phyloP scores from a whole-genome alignment of 2,888 invertebrate species.

The Drosophila maculinotata region DNA sequence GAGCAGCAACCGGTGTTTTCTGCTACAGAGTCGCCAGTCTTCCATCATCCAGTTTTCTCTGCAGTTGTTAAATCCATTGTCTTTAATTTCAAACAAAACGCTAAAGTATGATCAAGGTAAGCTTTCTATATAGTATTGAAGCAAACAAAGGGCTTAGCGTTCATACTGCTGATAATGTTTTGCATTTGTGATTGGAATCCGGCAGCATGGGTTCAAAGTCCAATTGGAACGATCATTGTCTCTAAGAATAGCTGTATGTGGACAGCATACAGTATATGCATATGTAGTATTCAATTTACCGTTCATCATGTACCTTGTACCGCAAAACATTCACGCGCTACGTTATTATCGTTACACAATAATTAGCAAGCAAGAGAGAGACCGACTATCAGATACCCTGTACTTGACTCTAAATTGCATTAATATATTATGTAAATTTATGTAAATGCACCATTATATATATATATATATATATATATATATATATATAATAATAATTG shows the following conservation, averaged over 20 bases:
- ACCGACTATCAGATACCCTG: too few species aligned
- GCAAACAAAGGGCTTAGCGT: neutral
- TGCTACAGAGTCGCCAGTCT: slow-evolving; percentile 31
- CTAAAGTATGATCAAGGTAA: slow-evolving; percentile 53
- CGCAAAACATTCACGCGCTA: slow-evolving; percentile 16
- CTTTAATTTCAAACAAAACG: slow-evolving; percentile 8
- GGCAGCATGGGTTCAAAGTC: slow-evolving; percentile 63
- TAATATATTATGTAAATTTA: neutral
- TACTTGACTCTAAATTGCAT: neutral
- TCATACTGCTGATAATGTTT: neutral
- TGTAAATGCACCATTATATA: too few species aligned
- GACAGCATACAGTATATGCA: neutral
- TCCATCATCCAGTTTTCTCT: slow-evolving; percentile 31
- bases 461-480: too few species aligned
- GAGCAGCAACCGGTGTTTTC: slow-evolving; percentile 59
- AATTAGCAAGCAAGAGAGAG: slow-evolving; percentile 6
- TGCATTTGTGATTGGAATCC: neutral
- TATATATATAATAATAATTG: too few species aligned
- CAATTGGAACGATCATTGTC: slow-evolving; percentile 48
- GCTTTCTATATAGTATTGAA: slow-evolving; percentile 2
- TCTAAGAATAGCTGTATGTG: slow-evolving; percentile 66
- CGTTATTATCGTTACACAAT: slow-evolving; percentile 61
- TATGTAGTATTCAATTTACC: neutral
- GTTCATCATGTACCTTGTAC: slow-evolving; percentile 62
- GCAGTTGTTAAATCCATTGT: slow-evolving; percentile 17